Conservation (phyloP, 1,140 invertebrate genomes). For the Oedothorax gibbosus region DNA sequence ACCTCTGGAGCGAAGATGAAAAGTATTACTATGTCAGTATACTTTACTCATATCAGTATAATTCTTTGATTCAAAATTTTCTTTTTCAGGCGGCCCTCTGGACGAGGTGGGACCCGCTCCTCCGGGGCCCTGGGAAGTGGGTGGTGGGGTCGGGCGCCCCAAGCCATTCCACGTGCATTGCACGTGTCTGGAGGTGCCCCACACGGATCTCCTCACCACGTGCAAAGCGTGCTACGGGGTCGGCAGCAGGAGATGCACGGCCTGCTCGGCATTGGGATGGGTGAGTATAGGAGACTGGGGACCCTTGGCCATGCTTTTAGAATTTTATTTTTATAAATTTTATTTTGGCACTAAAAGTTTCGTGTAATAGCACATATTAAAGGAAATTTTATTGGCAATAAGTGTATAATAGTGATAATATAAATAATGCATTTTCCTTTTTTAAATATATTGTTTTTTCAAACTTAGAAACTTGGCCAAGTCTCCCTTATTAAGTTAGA, state of each 20-base stretch:
- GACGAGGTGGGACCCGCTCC: constrained; percentile 6
- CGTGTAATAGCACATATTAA: too few relatives aligned
- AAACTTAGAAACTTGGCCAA: too few relatives aligned
- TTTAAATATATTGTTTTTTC: too few relatives aligned
- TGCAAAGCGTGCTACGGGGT: constrained; percentile 72
- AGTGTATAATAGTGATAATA: too few relatives aligned
- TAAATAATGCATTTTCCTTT: too few relatives aligned
- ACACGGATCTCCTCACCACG: constrained; percentile 73
- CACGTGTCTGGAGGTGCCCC: constrained; percentile 71
- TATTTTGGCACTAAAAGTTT: too few relatives aligned
- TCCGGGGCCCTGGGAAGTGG: constrained; percentile 73
- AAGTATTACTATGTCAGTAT: too few relatives aligned
- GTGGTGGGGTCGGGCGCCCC: constrained; percentile 65
- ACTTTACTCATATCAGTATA: background rate
- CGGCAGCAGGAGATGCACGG: constrained; percentile 70
- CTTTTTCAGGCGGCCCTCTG: constrained; percentile 14
- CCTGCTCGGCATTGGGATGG: constrained; percentile 72
- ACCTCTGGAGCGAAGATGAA: too few relatives aligned
- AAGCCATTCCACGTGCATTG: constrained; percentile 70
- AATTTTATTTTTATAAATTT: too few relatives aligned
- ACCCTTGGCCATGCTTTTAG: too few relatives aligned
- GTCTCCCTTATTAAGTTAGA: too few relatives aligned
- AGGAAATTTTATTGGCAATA: too few relatives aligned
- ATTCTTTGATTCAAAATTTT: background rate
- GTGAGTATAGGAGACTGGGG: constrained; percentile 68